A percentile compares a stretch with the other conserved stretches of the same genome.
phyloP scores from a whole-genome alignment of 1,140 invertebrate species.

The Sipha flava region DNA sequence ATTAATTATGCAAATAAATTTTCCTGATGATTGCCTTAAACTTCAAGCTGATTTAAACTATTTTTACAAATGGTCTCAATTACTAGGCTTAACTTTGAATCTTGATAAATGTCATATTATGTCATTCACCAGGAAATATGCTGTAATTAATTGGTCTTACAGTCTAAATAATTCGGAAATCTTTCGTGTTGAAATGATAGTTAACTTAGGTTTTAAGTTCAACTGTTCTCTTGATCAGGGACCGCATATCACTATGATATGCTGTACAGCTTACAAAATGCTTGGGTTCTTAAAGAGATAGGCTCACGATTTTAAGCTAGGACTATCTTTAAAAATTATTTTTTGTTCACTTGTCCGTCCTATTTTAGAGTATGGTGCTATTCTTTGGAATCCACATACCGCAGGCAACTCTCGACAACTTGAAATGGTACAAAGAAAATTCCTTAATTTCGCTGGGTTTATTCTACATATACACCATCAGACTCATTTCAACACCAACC shows the following conservation, averaged over 20 bases:
- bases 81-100: not conserved
- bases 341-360: too few relatives aligned
- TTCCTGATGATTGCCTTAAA: too few relatives aligned
- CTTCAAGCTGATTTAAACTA: not conserved
- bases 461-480: constrained; percentile 39
- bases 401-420: not conserved
- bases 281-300: too few relatives aligned
- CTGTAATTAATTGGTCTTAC: not conserved
- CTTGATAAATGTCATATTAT: not conserved
- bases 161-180: too few relatives aligned
- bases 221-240: not conserved
- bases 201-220: not conserved
- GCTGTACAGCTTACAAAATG: too few relatives aligned
- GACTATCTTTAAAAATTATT: too few relatives aligned
- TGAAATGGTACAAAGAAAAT: not conserved
- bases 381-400: not conserved
- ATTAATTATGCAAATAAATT: too few relatives aligned
- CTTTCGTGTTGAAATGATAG: not conserved
- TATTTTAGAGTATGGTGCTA: not conserved
- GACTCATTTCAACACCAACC: too few relatives aligned
- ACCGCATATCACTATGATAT: too few relatives aligned
- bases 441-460: constrained; percentile 34
- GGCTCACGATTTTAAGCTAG: too few relatives aligned
- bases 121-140: not conserved
- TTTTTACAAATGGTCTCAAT: not conserved